Percentiles rank a stretch among this genome's conserved stretches.
These are phyloP conservation scores for Drosophila merina DNA, from an alignment of 2,888 invertebrate species.

Conservation along the genomic window DNA sequence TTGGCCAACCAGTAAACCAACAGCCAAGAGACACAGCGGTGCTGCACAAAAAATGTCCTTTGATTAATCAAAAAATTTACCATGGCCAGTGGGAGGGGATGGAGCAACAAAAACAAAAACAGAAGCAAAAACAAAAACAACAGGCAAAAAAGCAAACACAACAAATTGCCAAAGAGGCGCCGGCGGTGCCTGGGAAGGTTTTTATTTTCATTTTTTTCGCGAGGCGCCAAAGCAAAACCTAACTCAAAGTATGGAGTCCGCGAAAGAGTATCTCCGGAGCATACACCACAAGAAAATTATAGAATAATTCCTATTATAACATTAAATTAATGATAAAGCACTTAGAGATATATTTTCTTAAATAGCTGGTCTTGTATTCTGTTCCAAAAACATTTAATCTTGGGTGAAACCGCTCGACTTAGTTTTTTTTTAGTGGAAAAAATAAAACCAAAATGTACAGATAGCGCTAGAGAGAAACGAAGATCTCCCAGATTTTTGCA, in stretches of 20 bases:
- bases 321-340: too few species aligned
- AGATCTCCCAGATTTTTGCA: conserved; percentile 77
- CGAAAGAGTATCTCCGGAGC: conserved; percentile 13
- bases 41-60: conserved; percentile 70
- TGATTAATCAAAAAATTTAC: conserved; percentile 79
- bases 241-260: conserved; percentile 20
- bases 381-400: too few species aligned
- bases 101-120: conserved; percentile 38
- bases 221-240: conserved; percentile 60
- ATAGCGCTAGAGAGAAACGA: conserved; percentile 35
- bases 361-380: too few species aligned
- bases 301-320: background rate
- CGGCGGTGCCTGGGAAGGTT: conserved; percentile 57
- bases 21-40: conserved; percentile 32
- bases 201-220: background rate
- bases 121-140: conserved; percentile 63
- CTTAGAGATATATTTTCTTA: too few species aligned
- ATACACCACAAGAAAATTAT: background rate
- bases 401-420: too few species aligned
- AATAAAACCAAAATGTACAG: conserved; percentile 17
- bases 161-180: conserved; percentile 79
- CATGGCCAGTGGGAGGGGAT: conserved; percentile 41
- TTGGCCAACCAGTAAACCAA: conserved; percentile 53
- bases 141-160: conserved; percentile 59
- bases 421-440: conserved; percentile 15